Base-by-base conservation (phyloP, 2,797 vertebrate genomes). In the Botia almorhae region DNA sequence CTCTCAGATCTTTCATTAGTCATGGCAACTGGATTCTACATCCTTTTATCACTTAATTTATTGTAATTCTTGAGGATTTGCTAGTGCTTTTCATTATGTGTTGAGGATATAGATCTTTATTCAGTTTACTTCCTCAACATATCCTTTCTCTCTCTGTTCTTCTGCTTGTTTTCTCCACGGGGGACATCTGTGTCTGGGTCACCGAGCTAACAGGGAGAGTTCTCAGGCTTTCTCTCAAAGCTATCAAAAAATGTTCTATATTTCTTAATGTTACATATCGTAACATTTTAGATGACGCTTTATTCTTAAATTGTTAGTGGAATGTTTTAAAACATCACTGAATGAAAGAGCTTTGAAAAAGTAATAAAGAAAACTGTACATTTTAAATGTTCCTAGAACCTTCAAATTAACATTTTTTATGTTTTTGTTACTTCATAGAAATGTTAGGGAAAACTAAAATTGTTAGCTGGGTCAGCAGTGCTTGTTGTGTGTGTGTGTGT, bases 71-170 rank as follows among this genome's bases (percentile, higher is more conserved):
- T 58, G 69, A 21, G 17, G 14, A 17, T 73, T 64, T 11, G 7
- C 48, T 11, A 17, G 76, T 13, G 2, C 13, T 69, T 78, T 61
- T 69, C 12, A 51, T 21, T 17, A 50, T 17, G 69, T 48, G 53
- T 7, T 48, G n/a, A 50, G 56, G 33, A 56, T 6, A 17, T 33
- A 33, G 33, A 33, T 33, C 33, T 50, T 61, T 60, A 69, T 29
- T 48, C 21, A 58, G 21, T 23, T 29, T 58, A 50, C 58, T 50
- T 61, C n/a, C 43, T 33, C 33, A 33, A 67, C 29, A 67, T 50
- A 55, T 43, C 2, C 43, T 68, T 76, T 61, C 58, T 87, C 81
- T 73, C 78, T 87, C 73, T 81, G 80, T 85, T 73, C 80, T 81
- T 90, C 33, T 33, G 4, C 80, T 58, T 16, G 50, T 33, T 19